A percentile compares a stretch with the other conserved stretches of the same genome.
Evolutionary conservation across 2,113 vertebrate genomes (phyloP).

Genomic region (Aplodontia rufa): DNA sequence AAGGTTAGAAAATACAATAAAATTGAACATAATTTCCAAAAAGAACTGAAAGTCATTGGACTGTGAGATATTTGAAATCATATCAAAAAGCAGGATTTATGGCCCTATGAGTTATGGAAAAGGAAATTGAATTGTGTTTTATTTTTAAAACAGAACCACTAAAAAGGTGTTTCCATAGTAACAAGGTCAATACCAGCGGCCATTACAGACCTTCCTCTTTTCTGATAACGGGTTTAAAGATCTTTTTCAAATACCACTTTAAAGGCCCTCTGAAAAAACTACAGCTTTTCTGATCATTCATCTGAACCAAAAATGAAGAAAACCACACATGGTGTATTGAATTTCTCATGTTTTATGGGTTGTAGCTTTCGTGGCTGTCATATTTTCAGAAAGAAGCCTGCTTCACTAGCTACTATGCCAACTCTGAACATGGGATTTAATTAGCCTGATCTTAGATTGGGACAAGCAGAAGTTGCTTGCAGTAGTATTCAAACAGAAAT

Average conservation of each 20-base stretch:
- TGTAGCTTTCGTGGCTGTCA: constrained; percentile 13
- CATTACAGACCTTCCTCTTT: constrained; percentile 69
- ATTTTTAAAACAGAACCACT: constrained; percentile 74
- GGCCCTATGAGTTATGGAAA: constrained; percentile 49
- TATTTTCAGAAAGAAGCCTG: constrained; percentile 61
- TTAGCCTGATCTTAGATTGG: constrained; percentile 56
- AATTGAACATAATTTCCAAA: constrained; percentile 66
- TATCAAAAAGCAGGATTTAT: constrained; percentile 70
- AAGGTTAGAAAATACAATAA: constrained; percentile 74
- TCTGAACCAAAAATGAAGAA: constrained; percentile 54
- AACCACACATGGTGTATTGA: constrained; percentile 55
- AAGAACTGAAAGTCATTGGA: constrained; percentile 51
- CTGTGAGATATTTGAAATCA: constrained; percentile 70
- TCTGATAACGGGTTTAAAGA: constrained; percentile 73
- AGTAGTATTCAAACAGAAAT: constrained; percentile 70
- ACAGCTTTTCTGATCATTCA: constrained; percentile 64
- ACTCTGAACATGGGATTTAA: constrained; percentile 42
- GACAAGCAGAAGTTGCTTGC: constrained; percentile 62
- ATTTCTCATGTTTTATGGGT: constrained; percentile 74
- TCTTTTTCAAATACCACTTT: constrained; percentile 78
- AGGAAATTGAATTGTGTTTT: constrained; percentile 71
- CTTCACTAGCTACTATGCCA: constrained; percentile 55
- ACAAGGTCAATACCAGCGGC: constrained; percentile 78
- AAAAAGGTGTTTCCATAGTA: constrained; percentile 82
- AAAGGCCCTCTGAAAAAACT: constrained; percentile 58